Base-by-base conservation (phyloP, 1,140 invertebrate species). In the Lepidotrigona ventralis region DNA sequence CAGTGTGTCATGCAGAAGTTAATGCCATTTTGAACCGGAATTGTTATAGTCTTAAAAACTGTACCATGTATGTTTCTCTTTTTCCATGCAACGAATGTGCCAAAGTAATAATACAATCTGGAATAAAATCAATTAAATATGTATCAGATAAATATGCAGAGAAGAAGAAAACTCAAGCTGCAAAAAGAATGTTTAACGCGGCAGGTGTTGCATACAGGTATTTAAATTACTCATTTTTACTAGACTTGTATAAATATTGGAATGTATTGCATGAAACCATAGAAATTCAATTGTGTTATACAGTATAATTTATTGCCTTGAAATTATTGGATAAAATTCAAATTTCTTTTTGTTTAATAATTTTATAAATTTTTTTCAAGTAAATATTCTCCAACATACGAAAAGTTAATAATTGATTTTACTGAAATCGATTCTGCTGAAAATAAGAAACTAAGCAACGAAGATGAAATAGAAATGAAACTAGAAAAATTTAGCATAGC, bases 61-160 rank as follows among this genome's bases (percentile, higher is more conserved):
- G 98, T 90, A 96, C 95, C 1, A 96, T 99, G 1, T 99, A 98
- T 93, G 97, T 98, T 0, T 96, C 96, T 1, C 92, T 98, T 14
- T 99, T 99, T 93, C 98, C 98, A 0, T 99, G 99, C 91, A 99
- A 99, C 91, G 98, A 99, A 93, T 99, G 99, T 95, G 97, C 98
- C 0, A 99, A 99, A 94, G 94, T 99, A 6, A 98, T 99, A n/a
- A 98, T 99, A 91, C 99, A 99, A 92, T 96, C 98, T n/a, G 97
- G 98, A 8, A 98, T 99, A 21, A 96, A 94, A 82, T 94, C 96
- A 91, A 95, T 98, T 8, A 93, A 98, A 19, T 99, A 98, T 92
- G 93, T 98, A 84, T 97, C 96, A 0, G 97, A 98, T 93, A 98
- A 98, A 91, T 95, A 98, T 92, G 92, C 93, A 5, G 87, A 96